These are phyloP conservation scores for Sphaerophoria taeniata DNA, from an alignment of 2,888 invertebrate species.

Conservation along the genomic window DNA sequence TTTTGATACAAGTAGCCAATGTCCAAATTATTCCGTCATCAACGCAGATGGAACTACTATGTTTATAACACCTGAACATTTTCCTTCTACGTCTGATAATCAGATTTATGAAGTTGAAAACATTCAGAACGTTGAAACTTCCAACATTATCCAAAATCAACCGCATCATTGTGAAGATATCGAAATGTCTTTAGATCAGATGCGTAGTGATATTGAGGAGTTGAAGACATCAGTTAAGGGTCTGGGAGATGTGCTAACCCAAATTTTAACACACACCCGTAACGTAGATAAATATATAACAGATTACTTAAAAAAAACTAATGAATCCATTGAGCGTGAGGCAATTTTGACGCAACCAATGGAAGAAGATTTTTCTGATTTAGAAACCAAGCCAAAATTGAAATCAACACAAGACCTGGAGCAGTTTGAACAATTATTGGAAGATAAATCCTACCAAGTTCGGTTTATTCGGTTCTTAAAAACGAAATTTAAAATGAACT, in stretches of 20 bases:
- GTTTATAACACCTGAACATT: no score
- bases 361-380: not conserved
- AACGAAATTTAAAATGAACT: not conserved
- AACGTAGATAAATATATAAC: not conserved
- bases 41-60: no score
- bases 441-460: not conserved
- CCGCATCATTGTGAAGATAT: no score
- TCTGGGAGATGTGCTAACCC: not conserved
- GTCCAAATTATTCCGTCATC: no score
- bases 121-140: no score
- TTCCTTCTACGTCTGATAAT: no score
- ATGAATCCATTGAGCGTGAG: not conserved
- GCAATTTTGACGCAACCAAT: not conserved
- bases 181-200: no score
- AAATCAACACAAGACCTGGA: not conserved
- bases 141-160: no score
- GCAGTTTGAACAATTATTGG: not conserved
- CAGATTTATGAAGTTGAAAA: no score
- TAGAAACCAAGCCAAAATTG: not conserved
- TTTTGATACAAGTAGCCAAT: no score
- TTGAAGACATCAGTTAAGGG: no score
- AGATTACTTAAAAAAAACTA: not conserved
- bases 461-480: not conserved
- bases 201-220: no score
- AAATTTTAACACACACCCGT: not conserved